Evolutionary conservation across 1,140 invertebrate species (phyloP).

Genomic region (Caenorhabditis tropicalis): DNA sequence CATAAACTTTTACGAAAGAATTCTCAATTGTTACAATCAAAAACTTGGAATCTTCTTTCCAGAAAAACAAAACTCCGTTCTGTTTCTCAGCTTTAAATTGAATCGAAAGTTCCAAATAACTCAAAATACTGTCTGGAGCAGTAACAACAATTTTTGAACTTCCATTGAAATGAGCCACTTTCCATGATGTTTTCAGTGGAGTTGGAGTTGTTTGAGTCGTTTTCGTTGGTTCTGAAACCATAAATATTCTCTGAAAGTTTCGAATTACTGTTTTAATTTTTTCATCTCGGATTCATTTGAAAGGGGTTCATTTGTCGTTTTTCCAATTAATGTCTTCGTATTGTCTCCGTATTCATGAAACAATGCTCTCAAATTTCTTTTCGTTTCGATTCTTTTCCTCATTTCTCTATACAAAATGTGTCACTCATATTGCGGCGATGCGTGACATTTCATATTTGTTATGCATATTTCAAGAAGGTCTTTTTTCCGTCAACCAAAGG

Average conservation of each 20-base stretch:
- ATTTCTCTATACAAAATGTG: conserved; percentile 18
- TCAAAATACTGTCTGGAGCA: background rate
- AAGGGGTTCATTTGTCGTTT: background rate
- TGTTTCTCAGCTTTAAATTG: conserved; percentile 36
- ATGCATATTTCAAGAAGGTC: conserved; percentile 37
- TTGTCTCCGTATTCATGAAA: background rate
- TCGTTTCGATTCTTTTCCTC: background rate
- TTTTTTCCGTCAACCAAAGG: background rate
- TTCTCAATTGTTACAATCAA: conserved; percentile 11
- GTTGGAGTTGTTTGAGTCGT: background rate
- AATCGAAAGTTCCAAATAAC: conserved; percentile 37
- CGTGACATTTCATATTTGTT: conserved; percentile 31
- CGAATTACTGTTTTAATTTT: no score
- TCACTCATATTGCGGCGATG: conserved; percentile 13
- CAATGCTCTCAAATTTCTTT: conserved; percentile 17
- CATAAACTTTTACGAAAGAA: conserved; percentile 31
- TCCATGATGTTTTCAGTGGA: background rate
- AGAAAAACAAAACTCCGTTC: conserved; percentile 28
- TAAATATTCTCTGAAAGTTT: no score
- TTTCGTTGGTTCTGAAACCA: background rate
- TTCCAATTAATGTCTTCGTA: background rate
- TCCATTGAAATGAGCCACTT: background rate
- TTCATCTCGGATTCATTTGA: no score
- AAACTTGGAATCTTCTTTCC: conserved; percentile 16
- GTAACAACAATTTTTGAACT: background rate